A percentile compares a stretch with the other conserved stretches of the same genome.
Evolutionary conservation across 2,797 vertebrate genomes (phyloP).

Genomic region (Xenentodon cancila): DNA sequence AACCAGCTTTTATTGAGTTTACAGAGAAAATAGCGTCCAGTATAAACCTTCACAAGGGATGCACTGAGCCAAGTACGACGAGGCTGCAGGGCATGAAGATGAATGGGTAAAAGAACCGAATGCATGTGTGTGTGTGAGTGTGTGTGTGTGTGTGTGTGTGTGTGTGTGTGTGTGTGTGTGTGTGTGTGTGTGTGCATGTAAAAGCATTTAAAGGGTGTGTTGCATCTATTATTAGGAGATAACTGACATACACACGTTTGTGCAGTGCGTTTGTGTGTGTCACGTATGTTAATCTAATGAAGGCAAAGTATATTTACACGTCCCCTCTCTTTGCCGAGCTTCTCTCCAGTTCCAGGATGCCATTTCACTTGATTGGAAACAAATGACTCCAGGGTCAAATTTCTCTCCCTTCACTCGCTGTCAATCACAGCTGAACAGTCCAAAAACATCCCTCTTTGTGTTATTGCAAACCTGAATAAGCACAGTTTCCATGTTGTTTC

Average conservation of each 20-base stretch:
- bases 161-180: background rate
- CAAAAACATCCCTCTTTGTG: slow-evolving; percentile 42
- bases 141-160: slow-evolving; percentile 13
- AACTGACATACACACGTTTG: slow-evolving; percentile 41
- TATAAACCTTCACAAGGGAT: slow-evolving; percentile 70
- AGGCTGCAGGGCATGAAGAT: slow-evolving; percentile 58
- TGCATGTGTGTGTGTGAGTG: too few relatives aligned
- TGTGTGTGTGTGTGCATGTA: slow-evolving; percentile 10
- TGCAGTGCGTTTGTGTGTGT: slow-evolving; percentile 30
- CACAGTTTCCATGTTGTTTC: slow-evolving; percentile 66
- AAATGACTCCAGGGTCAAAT: slow-evolving; percentile 74
- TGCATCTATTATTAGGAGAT: slow-evolving; percentile 47
- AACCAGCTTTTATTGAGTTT: slow-evolving; percentile 85
- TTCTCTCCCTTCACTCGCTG: slow-evolving; percentile 66
- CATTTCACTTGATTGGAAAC: slow-evolving; percentile 82
- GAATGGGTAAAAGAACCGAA: slow-evolving; percentile 4
- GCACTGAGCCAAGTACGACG: slow-evolving; percentile 47
- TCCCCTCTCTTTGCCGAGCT: slow-evolving; percentile 42
- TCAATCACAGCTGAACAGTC: slow-evolving; percentile 65
- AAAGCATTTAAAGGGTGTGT: slow-evolving; percentile 18
- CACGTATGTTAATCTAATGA: slow-evolving; percentile 74
- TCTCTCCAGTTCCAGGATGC: slow-evolving; percentile 71
- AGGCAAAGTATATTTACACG: slow-evolving; percentile 72
- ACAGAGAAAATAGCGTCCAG: slow-evolving; percentile 80
- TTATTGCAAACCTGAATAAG: slow-evolving; percentile 56